Conservation (phyloP, 2,888 invertebrate species). For the Heterodera filipjevi region DNA sequence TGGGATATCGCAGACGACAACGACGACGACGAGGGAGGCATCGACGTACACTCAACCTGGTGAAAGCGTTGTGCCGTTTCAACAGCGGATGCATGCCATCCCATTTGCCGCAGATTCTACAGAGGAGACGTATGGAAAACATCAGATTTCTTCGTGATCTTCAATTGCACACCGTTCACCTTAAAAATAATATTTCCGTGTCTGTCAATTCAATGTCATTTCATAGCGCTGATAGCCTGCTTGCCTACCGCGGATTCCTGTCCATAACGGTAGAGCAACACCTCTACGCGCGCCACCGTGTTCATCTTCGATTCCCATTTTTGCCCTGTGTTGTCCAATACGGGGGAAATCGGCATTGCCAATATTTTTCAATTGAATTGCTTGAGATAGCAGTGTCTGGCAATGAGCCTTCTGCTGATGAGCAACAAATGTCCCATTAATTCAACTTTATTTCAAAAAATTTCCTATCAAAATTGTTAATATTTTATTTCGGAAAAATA, state of each 20-base stretch:
- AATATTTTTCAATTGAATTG: not conserved
- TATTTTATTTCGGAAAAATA: no score
- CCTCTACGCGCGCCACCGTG: not conserved
- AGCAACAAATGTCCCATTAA: no score
- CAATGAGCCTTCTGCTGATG: no score
- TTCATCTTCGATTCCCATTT: not conserved
- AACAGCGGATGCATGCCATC: not conserved
- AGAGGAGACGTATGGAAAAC: not conserved
- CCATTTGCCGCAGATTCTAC: not conserved
- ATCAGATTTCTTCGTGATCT: not conserved
- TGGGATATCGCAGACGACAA: not conserved
- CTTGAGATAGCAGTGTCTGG: no score
- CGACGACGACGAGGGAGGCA: not conserved
- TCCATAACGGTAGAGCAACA: not conserved
- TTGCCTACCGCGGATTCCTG: not conserved
- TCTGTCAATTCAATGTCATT: not conserved
- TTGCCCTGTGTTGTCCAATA: not conserved
- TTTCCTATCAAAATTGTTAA: no score
- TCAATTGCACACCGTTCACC: not conserved
- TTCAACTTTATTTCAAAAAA: no score
- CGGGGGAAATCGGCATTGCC: not conserved
- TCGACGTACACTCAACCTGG: not conserved
- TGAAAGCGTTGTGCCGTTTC: not conserved
- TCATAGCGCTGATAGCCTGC: not conserved
- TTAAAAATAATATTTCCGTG: not conserved